Conservation (phyloP, 1,140 invertebrate genomes). For the Ceratoteleas bidentatus region DNA sequence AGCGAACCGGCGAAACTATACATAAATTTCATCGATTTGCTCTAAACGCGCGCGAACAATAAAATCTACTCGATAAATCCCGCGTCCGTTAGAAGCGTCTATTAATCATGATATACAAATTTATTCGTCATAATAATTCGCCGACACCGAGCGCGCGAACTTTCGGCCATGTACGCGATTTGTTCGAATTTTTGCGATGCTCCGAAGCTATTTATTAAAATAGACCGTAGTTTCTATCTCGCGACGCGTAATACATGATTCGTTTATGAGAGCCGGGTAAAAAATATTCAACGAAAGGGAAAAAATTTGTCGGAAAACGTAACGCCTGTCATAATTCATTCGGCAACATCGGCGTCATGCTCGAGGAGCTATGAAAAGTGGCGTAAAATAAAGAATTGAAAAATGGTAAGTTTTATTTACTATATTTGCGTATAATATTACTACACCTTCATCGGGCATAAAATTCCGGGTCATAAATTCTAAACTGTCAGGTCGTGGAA, state of each 20-base stretch:
- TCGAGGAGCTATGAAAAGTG: slow-evolving; percentile 41
- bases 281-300: background rate
- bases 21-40: slow-evolving; percentile 28
- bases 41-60: slow-evolving; percentile 16
- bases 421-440: slow-evolving; percentile 54
- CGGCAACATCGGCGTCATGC: slow-evolving; percentile 15
- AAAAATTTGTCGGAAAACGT: slow-evolving; percentile 25
- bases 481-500: slow-evolving; percentile 47
- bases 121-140: slow-evolving; percentile 9
- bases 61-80: slow-evolving; percentile 28
- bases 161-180: background rate
- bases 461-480: slow-evolving; percentile 56
- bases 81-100: slow-evolving; percentile 1
- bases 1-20: background rate
- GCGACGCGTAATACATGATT: slow-evolving; percentile 16
- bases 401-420: slow-evolving; percentile 63
- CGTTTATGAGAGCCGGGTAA: background rate
- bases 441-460: slow-evolving; percentile 50
- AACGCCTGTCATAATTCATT: slow-evolving; percentile 48
- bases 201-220: slow-evolving; percentile 8
- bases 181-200: background rate
- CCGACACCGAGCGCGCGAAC: too few relatives aligned
- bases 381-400: slow-evolving; percentile 55
- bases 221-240: slow-evolving; percentile 12
- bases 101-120: slow-evolving; percentile 44